Conservation (phyloP, 1,140 invertebrate species). For the Zaprionus capensis region DNA sequence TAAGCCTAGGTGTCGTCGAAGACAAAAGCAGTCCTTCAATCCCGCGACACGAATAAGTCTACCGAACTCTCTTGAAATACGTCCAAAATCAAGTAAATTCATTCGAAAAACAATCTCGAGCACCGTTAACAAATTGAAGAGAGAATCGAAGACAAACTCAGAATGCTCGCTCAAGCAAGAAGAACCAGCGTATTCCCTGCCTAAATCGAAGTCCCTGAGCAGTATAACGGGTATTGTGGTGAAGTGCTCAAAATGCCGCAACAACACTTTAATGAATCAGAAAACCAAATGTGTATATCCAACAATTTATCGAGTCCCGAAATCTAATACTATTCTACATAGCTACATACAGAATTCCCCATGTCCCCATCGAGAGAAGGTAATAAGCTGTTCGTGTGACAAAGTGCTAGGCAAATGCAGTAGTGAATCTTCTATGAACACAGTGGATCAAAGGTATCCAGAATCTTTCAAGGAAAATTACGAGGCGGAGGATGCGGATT, state of each 20-base stretch:
- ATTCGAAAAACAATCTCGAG: slow-evolving; percentile 33
- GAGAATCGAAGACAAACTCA: not conserved
- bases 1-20: not conserved
- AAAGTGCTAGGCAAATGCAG: slow-evolving; percentile 12
- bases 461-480: not conserved
- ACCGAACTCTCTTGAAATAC: not conserved
- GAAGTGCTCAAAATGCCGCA: too few species aligned
- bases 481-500: not conserved
- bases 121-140: slow-evolving; percentile 23
- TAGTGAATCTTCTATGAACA: slow-evolving; percentile 12
- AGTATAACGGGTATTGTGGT: too few species aligned
- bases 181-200: too few species aligned
- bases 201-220: too few species aligned
- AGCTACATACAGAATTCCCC: not conserved
- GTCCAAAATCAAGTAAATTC: not conserved
- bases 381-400: slow-evolving; percentile 24
- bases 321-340: not conserved
- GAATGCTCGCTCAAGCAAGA: too few species aligned
- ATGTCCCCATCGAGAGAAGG: slow-evolving; percentile 9
- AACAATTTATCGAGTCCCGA: slow-evolving; percentile 14
- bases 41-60: not conserved
- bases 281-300: slow-evolving; percentile 23
- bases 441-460: not conserved
- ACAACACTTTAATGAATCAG: not conserved
- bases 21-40: not conserved